Evolutionary conservation across 2,888 invertebrate species (phyloP).

Genomic region (Tinea semifulvella): DNA sequence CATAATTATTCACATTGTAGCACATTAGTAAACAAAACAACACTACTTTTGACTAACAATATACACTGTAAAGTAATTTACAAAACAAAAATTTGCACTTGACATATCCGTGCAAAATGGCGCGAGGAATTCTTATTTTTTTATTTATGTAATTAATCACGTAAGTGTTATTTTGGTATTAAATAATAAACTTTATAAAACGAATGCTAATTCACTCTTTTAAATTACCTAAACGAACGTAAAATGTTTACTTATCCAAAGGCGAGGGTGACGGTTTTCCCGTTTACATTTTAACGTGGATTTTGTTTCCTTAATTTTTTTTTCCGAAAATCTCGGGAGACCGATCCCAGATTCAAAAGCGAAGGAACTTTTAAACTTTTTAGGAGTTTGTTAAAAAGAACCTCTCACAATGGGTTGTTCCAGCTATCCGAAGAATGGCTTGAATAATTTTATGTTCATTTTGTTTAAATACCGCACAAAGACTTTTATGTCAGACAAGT

Average conservation of each 20-base stretch:
- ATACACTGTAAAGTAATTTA: too few species aligned
- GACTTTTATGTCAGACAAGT: constrained; percentile 3
- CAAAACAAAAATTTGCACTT: too few species aligned
- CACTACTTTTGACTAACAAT: too few species aligned
- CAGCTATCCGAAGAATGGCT: constrained; percentile 32
- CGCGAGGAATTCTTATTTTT: too few species aligned
- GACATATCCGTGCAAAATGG: too few species aligned
- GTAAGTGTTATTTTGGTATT: too few species aligned
- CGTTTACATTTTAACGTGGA: constrained; percentile 41
- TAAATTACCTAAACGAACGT: constrained; percentile 42
- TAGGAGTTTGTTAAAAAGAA: constrained; percentile 57
- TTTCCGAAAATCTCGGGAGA: constrained; percentile 46
- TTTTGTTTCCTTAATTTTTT: constrained; percentile 59
- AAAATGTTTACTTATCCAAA: constrained; percentile 54
- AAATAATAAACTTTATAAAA: not conserved
- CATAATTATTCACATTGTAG: too few species aligned
- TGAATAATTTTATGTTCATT: constrained; percentile 48
- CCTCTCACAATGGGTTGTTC: constrained; percentile 61
- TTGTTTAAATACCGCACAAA: not conserved
- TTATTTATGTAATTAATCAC: too few species aligned
- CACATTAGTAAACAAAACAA: too few species aligned
- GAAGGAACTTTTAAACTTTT: constrained; percentile 48
- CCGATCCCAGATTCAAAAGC: constrained; percentile 55
- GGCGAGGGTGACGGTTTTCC: constrained; percentile 39
- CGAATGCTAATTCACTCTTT: constrained; percentile 22